Percentiles rank a stretch among this genome's conserved stretches.
phyloP scores from a whole-genome alignment of 1,140 invertebrate genomes.

The Pogonognathellus flavescens region DNA sequence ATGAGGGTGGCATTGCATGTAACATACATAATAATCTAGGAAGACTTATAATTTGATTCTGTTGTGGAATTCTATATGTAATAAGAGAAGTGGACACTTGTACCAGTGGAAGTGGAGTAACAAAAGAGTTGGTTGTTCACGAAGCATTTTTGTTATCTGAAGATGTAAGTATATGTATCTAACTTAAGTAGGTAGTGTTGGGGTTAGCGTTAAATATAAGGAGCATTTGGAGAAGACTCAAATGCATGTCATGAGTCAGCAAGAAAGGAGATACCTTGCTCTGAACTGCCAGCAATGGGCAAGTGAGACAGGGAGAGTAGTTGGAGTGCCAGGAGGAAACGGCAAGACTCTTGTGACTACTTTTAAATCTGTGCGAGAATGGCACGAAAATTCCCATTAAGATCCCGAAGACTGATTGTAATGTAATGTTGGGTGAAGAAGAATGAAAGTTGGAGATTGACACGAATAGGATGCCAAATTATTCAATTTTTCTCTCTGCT shows the following conservation, averaged over 20 bases:
- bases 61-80: too few species aligned
- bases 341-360: background rate
- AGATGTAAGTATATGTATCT: too few species aligned
- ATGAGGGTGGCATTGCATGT: too few species aligned
- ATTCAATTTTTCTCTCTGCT: slow-evolving; percentile 41
- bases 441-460: slow-evolving; percentile 45
- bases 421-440: slow-evolving; percentile 28
- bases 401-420: slow-evolving; percentile 31
- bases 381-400: slow-evolving; percentile 19
- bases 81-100: background rate
- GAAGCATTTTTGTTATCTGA: background rate
- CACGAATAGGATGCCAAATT: slow-evolving; percentile 45
- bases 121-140: background rate
- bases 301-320: background rate
- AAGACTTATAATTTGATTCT: too few species aligned
- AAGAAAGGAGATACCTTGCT: background rate
- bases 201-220: background rate
- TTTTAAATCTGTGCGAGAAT: background rate
- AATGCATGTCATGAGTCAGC: slow-evolving; percentile 39
- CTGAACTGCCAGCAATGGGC: background rate
- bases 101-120: background rate
- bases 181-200: background rate
- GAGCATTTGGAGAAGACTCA: slow-evolving; percentile 2
- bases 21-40: too few species aligned
- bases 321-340: background rate